phyloP scores from a whole-genome alignment of 2,888 invertebrate genomes.

The Timema podura region DNA sequence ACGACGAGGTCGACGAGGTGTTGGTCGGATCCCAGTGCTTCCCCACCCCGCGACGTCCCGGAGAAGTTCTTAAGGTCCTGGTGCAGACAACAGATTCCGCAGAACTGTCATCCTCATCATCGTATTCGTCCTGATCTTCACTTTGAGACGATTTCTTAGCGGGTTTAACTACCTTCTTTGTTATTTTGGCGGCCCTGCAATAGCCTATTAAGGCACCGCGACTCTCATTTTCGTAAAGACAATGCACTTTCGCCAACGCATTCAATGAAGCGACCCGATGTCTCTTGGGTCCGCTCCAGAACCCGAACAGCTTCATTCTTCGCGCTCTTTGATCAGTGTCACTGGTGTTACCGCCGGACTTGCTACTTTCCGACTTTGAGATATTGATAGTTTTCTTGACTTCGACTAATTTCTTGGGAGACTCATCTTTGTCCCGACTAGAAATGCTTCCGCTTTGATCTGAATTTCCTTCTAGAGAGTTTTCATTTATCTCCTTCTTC shows the following conservation, averaged over 20 bases:
- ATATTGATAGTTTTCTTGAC: slow-evolving; percentile 12
- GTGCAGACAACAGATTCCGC: slow-evolving; percentile 40
- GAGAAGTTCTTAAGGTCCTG: slow-evolving; percentile 64
- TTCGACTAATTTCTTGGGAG: slow-evolving; percentile 8
- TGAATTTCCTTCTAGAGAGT: not conserved
- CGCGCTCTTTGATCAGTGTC: slow-evolving; percentile 34
- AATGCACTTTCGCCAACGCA: slow-evolving; percentile 85
- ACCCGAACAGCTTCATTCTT: slow-evolving; percentile 59
- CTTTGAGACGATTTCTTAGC: slow-evolving; percentile 26
- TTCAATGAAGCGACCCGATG: slow-evolving; percentile 86
- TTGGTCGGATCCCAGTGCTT: slow-evolving; percentile 75
- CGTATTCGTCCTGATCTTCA: slow-evolving; percentile 26
- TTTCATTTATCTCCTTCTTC: slow-evolving; percentile 15
- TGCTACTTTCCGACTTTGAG: slow-evolving; percentile 46
- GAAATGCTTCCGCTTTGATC: not conserved
- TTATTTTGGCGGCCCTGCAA: slow-evolving; percentile 34
- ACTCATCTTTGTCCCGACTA: slow-evolving; percentile 7
- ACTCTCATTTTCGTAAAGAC: slow-evolving; percentile 84
- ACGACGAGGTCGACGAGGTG: slow-evolving; percentile 28
- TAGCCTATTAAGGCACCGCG: slow-evolving; percentile 25
- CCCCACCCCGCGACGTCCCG: slow-evolving; percentile 70
- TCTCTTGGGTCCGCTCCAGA: slow-evolving; percentile 74
- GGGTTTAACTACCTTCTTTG: slow-evolving; percentile 24
- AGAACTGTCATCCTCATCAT: slow-evolving; percentile 14
- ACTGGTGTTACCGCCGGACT: slow-evolving; percentile 40